Percentiles rank a stretch among this genome's conserved stretches.
These are phyloP conservation scores for Drosophila tropicalis DNA, from an alignment of 1,140 invertebrate genomes.

Conservation along the genomic window DNA sequence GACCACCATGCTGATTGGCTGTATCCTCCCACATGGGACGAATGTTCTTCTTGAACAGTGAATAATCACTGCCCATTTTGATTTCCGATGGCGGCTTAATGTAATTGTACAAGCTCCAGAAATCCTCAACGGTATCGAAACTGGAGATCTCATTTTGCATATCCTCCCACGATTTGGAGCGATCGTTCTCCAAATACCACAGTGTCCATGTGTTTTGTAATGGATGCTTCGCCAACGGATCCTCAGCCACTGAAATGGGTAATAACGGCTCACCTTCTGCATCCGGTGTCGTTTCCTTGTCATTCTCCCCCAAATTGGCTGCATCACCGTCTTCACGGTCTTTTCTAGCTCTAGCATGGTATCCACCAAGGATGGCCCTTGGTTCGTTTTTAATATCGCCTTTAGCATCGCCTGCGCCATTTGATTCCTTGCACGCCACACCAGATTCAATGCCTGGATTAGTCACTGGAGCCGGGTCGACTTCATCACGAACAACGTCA, in stretches of 20 bases:
- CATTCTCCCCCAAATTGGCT: no score
- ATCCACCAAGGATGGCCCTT: no score
- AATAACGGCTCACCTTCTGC: no score
- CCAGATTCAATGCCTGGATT: neutral
- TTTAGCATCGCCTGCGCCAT: neutral
- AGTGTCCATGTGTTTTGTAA: slow-evolving; percentile 98
- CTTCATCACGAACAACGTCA: no score
- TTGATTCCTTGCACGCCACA: no score
- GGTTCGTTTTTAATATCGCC: neutral
- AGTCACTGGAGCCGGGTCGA: neutral
- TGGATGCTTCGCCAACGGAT: slow-evolving; percentile 90
- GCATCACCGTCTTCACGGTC: no score
- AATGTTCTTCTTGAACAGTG: slow-evolving; percentile 98
- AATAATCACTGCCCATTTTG: slow-evolving; percentile 96
- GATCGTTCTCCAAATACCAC: slow-evolving; percentile 98
- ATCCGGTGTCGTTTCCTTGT: no score
- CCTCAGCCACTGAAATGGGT: no score
- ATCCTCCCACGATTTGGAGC: slow-evolving; percentile 95
- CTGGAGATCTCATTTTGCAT: slow-evolving; percentile 96
- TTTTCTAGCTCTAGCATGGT: no score
- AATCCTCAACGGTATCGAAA: slow-evolving; percentile 99
- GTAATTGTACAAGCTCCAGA: slow-evolving; percentile 99
- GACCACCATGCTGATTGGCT: slow-evolving; percentile 93
- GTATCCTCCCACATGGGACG: slow-evolving; percentile 99
- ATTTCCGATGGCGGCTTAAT: slow-evolving; percentile 97